Base-by-base conservation (phyloP, 2,113 vertebrate species). In the Dunckerocampus dactyliophorus region DNA sequence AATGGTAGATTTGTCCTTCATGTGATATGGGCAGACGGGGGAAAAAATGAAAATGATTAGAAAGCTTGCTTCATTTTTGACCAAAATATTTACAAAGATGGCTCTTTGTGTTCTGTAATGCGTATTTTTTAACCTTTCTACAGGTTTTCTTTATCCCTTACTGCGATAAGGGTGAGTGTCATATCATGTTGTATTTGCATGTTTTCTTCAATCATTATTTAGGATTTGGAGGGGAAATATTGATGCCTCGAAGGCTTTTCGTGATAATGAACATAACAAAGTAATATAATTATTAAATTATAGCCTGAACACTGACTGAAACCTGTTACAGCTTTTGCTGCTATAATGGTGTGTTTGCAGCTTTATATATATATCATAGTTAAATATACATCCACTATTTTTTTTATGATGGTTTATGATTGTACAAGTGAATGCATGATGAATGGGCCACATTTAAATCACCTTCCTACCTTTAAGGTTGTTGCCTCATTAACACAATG, bases 81-180 rank as follows among this genome's bases (percentile, higher is more conserved):
- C 82, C 82, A 87, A 85, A 81, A 47, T 68, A 43, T 56, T 62
- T 39, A 65, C 31, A 43, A 45, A 43, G 49, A 7, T 28, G 59
- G 6, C 42, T 37, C 15, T 24, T 55, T 61, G 14, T 7, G 49
- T 28, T 61, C 8, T 46, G 0, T 50, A 37, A 56, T 9, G 1
- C 10, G 42, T 39, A 0, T 17, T 3, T 1, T 51, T 24, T 72
- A n/a, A 61, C 16, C 45, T 65, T 54, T 73, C 53, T 52, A 3
- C 39, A 17, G 16, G 24, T 21, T 28, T 22, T 1, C 24, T 43
- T 19, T 2, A 10, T 72, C 1, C 2, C 3, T 48, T 39, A 59
- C 50, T 57, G 3, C 45, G 14, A 20, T 20, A 24, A 39, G 1
- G 4, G 1, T 47, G 20, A 19, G 8, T 21, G 3, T 8, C 17